Conservation (phyloP, 1,140 invertebrate species). For the Harlomillsia oculata region DNA sequence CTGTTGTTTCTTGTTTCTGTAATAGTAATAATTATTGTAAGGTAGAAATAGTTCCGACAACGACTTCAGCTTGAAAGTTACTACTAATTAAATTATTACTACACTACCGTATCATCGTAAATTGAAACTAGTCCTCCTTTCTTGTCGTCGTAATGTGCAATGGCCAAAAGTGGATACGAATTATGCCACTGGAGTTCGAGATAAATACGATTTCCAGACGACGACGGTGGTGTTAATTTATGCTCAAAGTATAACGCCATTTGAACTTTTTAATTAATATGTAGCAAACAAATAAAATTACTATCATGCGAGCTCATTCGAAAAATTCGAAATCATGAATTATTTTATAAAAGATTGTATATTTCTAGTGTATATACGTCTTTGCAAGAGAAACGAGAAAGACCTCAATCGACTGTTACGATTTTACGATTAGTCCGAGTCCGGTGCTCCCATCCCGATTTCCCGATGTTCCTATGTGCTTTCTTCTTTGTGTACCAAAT, state of each 20-base stretch:
- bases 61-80: neutral
- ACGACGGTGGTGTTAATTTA: slow-evolving; percentile 21
- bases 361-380: no score
- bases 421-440: no score
- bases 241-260: slow-evolving; percentile 31
- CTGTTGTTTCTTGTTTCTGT: slow-evolving; percentile 66
- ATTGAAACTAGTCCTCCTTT: slow-evolving; percentile 76
- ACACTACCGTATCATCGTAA: slow-evolving; percentile 70
- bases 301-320: neutral
- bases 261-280: neutral
- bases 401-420: no score
- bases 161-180: slow-evolving; percentile 64
- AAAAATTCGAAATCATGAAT: no score
- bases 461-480: no score
- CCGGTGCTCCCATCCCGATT: no score
- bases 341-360: no score
- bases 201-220: slow-evolving; percentile 46
- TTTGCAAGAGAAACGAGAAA: no score
- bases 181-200: slow-evolving; percentile 70
- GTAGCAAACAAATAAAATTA: neutral
- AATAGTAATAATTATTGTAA: slow-evolving; percentile 29
- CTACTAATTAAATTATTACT: neutral
- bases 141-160: slow-evolving; percentile 74
- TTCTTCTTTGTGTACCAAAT: no score
- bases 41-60: neutral